Base-by-base conservation (phyloP, 2,888 invertebrate species). In the Quadriops clusia region DNA sequence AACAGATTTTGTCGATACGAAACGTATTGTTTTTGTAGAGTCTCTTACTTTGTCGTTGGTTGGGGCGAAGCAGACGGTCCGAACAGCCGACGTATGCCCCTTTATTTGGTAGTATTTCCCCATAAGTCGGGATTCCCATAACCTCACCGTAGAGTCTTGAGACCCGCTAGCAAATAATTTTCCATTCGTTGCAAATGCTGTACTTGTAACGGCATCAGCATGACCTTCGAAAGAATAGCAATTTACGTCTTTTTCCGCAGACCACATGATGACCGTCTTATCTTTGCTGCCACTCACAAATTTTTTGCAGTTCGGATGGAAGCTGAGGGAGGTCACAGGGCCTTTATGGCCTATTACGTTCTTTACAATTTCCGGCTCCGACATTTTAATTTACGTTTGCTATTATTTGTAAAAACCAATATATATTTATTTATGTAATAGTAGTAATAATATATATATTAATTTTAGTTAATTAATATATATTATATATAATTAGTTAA, bases 111-210 rank as follows among this genome's bases (percentile, higher is more conserved):
- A 70, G 0, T 80, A 79, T 41, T 78, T 77, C 18, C 84, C 86
- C 40, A 74, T 77, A 32, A 89, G 72, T 37, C 76, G 82, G 0
- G 91, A 89, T 28, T 83, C 77, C 91, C 91, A 94, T 18, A 94
- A 60, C 42, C 87, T 67, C 0, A 93, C 81, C 6, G 82, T 81
- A 53, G 76, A 74, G 54, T 91, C 91, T 32, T 78, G 70, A 1
- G 90, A 90, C 11, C 80, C 79, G 3, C 90, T 86, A 0, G 87
- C 89, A 50, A 94, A 70, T 10, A 85, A 64, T 54, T 81, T 79
- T 1, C 85, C 86, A 30, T 77, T 73, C 3, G 81, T 80, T 0
- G 87, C 81, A 64, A 86, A 91, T 30, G 74, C 68, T 2, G 87
- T 73, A 40, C 83, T 80, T 51, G 77, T 72, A 4, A 89, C 77